Evolutionary conservation across 2,888 invertebrate genomes (phyloP).

Genomic region (Callyntrura sp.): DNA sequence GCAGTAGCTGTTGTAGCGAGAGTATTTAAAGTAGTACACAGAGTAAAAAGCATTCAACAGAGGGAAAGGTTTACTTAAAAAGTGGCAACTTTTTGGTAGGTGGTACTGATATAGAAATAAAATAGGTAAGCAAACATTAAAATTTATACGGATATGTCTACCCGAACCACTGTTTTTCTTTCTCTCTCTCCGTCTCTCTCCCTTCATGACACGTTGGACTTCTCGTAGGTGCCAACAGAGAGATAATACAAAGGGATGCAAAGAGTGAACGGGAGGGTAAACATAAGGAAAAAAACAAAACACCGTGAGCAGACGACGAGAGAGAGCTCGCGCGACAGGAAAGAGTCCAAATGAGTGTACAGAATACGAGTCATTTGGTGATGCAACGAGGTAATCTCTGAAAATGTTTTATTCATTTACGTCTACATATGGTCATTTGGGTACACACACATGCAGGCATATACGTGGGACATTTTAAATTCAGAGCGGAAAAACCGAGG

Average conservation of each 20-base stretch:
- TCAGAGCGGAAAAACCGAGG: slow-evolving; percentile 39
- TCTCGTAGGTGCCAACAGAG: not conserved
- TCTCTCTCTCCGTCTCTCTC: not conserved
- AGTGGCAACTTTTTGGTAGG: slow-evolving; percentile 19
- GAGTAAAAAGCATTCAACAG: slow-evolving; percentile 16
- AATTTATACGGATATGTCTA: not conserved
- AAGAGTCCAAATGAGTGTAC: slow-evolving; percentile 18
- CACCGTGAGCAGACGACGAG: slow-evolving; percentile 51
- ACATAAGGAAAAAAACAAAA: slow-evolving; percentile 22
- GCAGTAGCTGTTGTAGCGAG: slow-evolving; percentile 20
- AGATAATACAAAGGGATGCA: not conserved
- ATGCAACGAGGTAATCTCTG: slow-evolving; percentile 53
- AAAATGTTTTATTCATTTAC: slow-evolving; percentile 12
- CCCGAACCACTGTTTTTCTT: slow-evolving; percentile 1
- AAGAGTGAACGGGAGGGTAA: not conserved
- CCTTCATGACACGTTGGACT: slow-evolving; percentile 25
- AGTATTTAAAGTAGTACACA: slow-evolving; percentile 48
- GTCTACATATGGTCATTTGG: not conserved
- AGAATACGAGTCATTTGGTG: slow-evolving; percentile 61
- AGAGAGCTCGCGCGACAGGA: slow-evolving; percentile 44
- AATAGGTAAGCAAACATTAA: not conserved
- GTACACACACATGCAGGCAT: slow-evolving; percentile 2
- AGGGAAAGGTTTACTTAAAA: not conserved
- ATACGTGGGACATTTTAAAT: not conserved
- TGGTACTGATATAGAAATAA: not conserved